A percentile compares a stretch with the other conserved stretches of the same genome.
These are phyloP conservation scores for Callosobruchus maculatus DNA, from an alignment of 2,888 invertebrate genomes.

Conservation along the genomic window DNA sequence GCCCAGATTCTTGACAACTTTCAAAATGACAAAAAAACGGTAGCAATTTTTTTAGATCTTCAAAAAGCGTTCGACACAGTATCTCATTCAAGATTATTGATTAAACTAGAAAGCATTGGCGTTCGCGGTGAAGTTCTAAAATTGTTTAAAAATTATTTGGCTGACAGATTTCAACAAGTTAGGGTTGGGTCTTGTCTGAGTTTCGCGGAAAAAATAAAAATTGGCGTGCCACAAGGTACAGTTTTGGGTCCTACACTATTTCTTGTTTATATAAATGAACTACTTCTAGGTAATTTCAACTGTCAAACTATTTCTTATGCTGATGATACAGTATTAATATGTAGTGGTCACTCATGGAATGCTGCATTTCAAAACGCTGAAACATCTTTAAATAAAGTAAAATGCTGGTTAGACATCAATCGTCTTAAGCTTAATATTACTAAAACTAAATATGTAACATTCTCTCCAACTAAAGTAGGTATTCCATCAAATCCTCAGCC, in stretches of 20 bases:
- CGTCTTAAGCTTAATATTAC: not conserved
- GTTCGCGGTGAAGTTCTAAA: slow-evolving; percentile 4
- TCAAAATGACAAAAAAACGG: slow-evolving; percentile 1
- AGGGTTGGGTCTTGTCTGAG: not conserved
- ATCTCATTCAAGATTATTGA: not conserved
- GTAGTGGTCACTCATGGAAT: not conserved
- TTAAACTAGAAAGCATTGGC: slow-evolving; percentile 5
- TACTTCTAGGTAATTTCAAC: too few relatives aligned
- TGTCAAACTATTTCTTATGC: not conserved
- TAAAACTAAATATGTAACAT: not conserved
- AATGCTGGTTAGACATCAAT: not conserved
- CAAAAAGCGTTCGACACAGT: slow-evolving; percentile 8
- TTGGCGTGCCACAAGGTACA: not conserved
- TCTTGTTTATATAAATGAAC: not conserved
- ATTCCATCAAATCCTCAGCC: not conserved
- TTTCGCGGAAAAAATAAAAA: not conserved
- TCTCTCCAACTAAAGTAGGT: not conserved
- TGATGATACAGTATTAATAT: not conserved
- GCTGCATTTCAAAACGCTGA: not conserved
- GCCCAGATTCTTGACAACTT: not conserved
- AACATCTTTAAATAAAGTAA: not conserved
- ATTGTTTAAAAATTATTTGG: slow-evolving; percentile 2
- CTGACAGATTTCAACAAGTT: not conserved
- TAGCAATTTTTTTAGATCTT: slow-evolving; percentile 7
- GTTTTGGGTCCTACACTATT: slow-evolving; percentile 1